A percentile compares a stretch with the other conserved stretches of the same genome.
Evolutionary conservation across 2,888 invertebrate species (phyloP).

Genomic region (Pachymerium ferrugineum): DNA sequence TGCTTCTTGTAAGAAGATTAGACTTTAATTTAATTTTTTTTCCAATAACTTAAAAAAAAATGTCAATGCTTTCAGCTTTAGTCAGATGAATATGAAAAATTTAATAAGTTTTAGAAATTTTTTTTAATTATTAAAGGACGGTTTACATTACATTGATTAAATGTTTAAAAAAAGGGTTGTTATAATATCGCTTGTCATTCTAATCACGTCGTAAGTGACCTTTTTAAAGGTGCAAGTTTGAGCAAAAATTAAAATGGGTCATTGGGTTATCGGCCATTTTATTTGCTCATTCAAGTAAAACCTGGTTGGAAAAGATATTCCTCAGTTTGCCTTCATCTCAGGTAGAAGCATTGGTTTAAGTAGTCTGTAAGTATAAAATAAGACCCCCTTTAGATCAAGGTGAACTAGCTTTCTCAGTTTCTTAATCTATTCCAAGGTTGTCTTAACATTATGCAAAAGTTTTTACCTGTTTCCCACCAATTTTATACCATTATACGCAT

Average conservation of each 20-base stretch:
- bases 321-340: background rate
- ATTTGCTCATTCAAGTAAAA: conserved; percentile 18
- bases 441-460: background rate
- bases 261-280: conserved; percentile 27
- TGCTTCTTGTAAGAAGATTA: no score
- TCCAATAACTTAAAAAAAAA: no score
- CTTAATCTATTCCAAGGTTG: conserved; percentile 22
- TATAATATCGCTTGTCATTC: conserved; percentile 22
- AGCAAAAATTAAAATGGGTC: conserved; percentile 20
- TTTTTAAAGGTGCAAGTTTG: background rate
- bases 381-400: background rate
- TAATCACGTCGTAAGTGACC: conserved; percentile 2
- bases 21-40: no score
- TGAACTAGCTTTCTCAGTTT: background rate
- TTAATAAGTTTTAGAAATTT: no score
- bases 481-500: background rate
- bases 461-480: background rate
- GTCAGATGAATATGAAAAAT: background rate
- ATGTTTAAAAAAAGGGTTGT: no score
- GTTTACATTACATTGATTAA: no score
- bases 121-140: no score
- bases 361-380: background rate
- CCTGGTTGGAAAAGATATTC: background rate
- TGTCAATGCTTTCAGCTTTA: background rate
- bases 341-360: background rate